Percentiles rank a stretch among this genome's conserved stretches.
Conservation (phyloP, 2,113 vertebrate species). For the Lota lota region DNA sequence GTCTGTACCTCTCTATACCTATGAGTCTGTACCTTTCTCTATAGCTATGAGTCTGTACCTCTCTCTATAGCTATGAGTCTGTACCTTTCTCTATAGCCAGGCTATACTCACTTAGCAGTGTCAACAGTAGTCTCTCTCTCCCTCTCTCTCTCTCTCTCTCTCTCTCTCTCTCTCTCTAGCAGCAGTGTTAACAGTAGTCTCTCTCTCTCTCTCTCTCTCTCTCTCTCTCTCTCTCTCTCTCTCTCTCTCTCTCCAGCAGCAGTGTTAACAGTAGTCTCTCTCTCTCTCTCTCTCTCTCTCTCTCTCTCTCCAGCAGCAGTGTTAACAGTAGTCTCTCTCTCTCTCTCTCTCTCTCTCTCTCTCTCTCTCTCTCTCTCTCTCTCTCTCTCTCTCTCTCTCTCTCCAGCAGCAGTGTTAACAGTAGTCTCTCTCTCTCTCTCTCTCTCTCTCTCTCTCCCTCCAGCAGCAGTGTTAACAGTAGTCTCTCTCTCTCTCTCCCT, state of each 20-base stretch:
- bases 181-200: slow-evolving; percentile 97
- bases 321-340: slow-evolving; percentile 91
- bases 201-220: slow-evolving; percentile 85
- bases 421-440: slow-evolving; percentile 80
- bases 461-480: too few relatives aligned
- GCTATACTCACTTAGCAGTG: too few relatives aligned
- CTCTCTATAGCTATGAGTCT: too few relatives aligned
- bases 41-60: too few relatives aligned
- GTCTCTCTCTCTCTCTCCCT: slow-evolving; percentile 70
- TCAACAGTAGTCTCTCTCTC: too few relatives aligned
- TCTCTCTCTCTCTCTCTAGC: slow-evolving; percentile 66
- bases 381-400: slow-evolving; percentile 86
- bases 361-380: slow-evolving; percentile 91
- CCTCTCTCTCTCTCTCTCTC: not conserved
- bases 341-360: slow-evolving; percentile 92
- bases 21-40: too few relatives aligned
- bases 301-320: too few relatives aligned
- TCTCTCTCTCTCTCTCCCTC: slow-evolving; percentile 88
- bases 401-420: too few relatives aligned
- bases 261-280: slow-evolving; percentile 91
- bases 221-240: slow-evolving; percentile 93
- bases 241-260: slow-evolving; percentile 46
- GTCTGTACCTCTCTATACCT: too few relatives aligned
- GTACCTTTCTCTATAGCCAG: not conserved
- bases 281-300: slow-evolving; percentile 28